Evolutionary conservation across 92 coral and sea anemone genomes (phyloP).

Genomic region (Umimayanthus kanabou): DNA sequence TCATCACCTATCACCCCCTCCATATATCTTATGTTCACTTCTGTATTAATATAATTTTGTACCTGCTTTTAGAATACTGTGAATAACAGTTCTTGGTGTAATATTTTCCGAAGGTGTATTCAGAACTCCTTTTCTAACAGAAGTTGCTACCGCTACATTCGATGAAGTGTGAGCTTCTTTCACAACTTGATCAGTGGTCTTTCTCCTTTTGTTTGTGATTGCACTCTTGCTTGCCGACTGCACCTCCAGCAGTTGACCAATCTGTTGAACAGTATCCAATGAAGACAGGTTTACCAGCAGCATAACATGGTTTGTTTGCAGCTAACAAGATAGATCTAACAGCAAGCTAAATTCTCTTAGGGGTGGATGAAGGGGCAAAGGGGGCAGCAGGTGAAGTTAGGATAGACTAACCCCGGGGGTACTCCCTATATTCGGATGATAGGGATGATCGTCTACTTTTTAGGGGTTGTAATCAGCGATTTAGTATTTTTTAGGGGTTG

Average conservation of each 20-base stretch:
- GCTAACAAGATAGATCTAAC: no score
- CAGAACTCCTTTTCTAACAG: conserved; percentile 44
- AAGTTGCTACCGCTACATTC: neutral
- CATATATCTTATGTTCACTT: no score
- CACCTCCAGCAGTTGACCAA: conserved; percentile 62
- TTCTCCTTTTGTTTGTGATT: conserved; percentile 46
- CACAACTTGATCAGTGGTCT: neutral
- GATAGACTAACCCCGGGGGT: no score
- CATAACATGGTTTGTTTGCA: neutral
- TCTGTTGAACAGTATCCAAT: conserved; percentile 34
- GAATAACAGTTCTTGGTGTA: conserved; percentile 81
- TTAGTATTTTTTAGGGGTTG: no score
- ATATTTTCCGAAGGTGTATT: conserved; percentile 54
- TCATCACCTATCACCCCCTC: no score
- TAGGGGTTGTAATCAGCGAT: no score
- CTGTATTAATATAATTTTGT: no score
- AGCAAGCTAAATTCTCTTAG: no score
- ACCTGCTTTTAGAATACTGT: conserved; percentile 80
- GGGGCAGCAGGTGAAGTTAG: no score
- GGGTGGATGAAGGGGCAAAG: no score
- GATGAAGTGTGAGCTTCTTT: neutral
- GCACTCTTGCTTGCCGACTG: conserved; percentile 61
- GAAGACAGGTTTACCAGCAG: neutral
- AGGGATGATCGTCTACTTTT: no score
- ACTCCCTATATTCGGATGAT: no score